Evolutionary conservation across 2,797 vertebrate genomes (phyloP).

Genomic region (Pipistrellus pygmaeus): DNA sequence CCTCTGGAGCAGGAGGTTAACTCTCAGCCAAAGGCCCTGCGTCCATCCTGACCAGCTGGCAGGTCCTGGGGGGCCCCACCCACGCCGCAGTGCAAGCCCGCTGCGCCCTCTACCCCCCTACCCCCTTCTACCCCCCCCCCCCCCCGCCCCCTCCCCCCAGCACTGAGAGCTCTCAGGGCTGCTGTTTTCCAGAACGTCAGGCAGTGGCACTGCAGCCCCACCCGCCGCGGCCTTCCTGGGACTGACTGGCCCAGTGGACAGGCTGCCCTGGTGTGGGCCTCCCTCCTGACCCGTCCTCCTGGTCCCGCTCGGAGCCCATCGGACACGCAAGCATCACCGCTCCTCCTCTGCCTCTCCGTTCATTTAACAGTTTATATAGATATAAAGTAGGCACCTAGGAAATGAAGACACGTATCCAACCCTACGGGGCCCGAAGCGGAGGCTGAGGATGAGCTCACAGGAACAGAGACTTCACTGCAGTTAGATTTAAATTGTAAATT

Average conservation of each 20-base stretch:
- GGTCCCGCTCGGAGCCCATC: too few relatives aligned
- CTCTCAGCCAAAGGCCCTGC: too few relatives aligned
- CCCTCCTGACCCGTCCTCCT: too few relatives aligned
- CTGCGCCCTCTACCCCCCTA: too few relatives aligned
- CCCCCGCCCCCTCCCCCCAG: too few relatives aligned
- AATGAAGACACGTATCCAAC: neutral
- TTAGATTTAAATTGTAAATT: slow-evolving; percentile 82
- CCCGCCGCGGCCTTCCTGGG: too few relatives aligned
- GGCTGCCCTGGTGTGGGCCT: too few relatives aligned
- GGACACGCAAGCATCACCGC: accelerated
- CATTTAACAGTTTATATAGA: neutral
- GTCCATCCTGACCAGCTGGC: too few relatives aligned
- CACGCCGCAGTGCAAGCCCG: too few relatives aligned
- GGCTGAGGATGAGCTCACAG: slow-evolving; percentile 61
- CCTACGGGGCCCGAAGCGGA: neutral
- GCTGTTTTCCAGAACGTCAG: neutral
- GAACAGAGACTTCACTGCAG: slow-evolving; percentile 82
- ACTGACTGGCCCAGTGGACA: too few relatives aligned
- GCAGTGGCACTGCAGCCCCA: neutral
- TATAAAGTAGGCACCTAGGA: neutral
- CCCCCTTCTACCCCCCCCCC: too few relatives aligned
- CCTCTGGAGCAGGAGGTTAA: neutral
- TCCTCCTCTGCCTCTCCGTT: neutral
- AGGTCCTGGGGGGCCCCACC: too few relatives aligned
- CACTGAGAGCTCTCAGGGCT: neutral